A percentile compares a stretch with the other conserved stretches of the same genome.
phyloP scores from a whole-genome alignment of 2,113 vertebrate species.

The Xenopus borealis region DNA sequence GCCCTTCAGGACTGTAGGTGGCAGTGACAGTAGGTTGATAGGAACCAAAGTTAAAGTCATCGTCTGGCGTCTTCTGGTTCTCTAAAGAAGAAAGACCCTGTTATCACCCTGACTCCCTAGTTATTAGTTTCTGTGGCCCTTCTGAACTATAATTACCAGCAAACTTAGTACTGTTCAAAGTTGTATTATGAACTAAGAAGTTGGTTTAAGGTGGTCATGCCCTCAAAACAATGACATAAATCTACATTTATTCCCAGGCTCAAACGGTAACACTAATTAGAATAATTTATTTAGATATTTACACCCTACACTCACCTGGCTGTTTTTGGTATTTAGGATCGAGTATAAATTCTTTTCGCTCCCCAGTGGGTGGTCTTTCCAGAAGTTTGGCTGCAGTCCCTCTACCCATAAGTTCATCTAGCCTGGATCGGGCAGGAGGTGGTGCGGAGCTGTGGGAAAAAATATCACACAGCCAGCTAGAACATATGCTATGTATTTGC shows the following conservation, averaged over 20 bases:
- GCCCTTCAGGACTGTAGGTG: conserved; percentile 54
- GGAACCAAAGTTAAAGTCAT: conserved; percentile 75
- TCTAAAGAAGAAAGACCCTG: conserved; percentile 51
- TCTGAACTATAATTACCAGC: too few relatives aligned
- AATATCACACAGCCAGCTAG: background rate
- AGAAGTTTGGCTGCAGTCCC: conserved; percentile 61
- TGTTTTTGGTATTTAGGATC: conserved; percentile 57
- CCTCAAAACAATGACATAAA: too few relatives aligned
- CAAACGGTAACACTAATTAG: too few relatives aligned
- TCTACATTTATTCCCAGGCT: too few relatives aligned
- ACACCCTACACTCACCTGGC: conserved; percentile 45
- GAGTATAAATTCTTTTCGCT: conserved; percentile 60
- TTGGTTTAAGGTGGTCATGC: too few relatives aligned
- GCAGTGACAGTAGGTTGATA: conserved; percentile 77
- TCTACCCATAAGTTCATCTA: conserved; percentile 79
- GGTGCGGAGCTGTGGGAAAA: conserved; percentile 54
- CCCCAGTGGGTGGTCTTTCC: conserved; percentile 59
- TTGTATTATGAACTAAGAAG: too few relatives aligned
- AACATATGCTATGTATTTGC: background rate
- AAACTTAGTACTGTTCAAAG: too few relatives aligned
- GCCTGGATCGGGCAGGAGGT: conserved; percentile 69
- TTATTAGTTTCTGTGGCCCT: too few relatives aligned
- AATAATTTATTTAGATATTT: too few relatives aligned
- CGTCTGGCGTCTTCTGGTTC: conserved; percentile 52
- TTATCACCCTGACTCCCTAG: background rate